Evolutionary conservation across 2,797 vertebrate species (phyloP), one percentile per base, ranked within the genome.

Genomic region (Aotus griseimembra): DNA sequence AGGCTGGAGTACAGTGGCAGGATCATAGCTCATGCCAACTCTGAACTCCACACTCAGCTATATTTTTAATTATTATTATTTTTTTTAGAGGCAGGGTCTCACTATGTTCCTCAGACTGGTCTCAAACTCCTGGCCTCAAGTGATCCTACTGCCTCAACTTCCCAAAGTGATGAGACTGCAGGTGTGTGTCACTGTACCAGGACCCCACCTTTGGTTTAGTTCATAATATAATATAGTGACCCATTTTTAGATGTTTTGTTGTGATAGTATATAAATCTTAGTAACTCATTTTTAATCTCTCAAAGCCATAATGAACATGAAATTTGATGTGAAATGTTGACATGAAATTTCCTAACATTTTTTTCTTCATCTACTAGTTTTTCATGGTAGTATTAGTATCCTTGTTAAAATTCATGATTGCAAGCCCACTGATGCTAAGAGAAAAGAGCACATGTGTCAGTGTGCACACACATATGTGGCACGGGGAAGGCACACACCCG

Each of bases 381-480:
- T 86, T 39, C 26, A 33, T 19, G 83, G 3, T 36, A 84, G 9
- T n/a, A 67, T 26, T 36, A 55, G 24, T 10, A 61, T n/a, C 39
- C 39, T 17, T 61, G 13, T 19, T 33, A 77, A 55, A 90, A 36
- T 58, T 88, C 33, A 12, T 2, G 41, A 72, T 4, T 17, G 61
- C 79, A 91, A 85, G 17, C 13, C 36, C 19, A 26, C 67, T 1
- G 73, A 61, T 1, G 8, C 2, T 52, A 22, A 61, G 26, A n/a
- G 52, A 28, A 83, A 67, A 73, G 4, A 36, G 13, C 5, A 6
- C 0, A 14, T 10, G 5, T 4, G 4, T 19, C 0, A 0, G 30
- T 7, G 8, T 80, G 17, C 33, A 6, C 14, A 20, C 1, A 1
- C 1, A 6, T 5, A 8, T 0, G 1, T 7, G 14, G 36, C 48